Evolutionary conservation across 2,113 vertebrate genomes (phyloP).

Genomic region (Phaethon lepturus): DNA sequence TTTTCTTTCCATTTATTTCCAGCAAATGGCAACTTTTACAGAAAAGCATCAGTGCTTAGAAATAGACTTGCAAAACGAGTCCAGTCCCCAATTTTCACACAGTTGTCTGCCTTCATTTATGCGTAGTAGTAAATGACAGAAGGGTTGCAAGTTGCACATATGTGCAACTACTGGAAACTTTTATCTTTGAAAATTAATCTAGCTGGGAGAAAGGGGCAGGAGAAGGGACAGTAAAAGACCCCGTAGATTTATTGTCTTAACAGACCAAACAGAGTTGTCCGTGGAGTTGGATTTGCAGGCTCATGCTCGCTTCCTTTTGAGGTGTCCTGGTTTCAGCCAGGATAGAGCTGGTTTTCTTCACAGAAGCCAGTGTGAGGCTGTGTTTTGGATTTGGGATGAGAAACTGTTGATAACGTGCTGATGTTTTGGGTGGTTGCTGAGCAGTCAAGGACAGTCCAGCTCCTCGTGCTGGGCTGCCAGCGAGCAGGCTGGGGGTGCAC

Average conservation of each 20-base stretch:
- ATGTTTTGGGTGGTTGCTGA: no score
- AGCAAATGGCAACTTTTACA: neutral
- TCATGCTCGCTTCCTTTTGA: fast-evolving
- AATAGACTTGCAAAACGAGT: neutral
- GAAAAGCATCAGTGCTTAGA: neutral
- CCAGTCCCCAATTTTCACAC: neutral
- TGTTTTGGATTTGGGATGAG: no score
- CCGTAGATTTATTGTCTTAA: neutral
- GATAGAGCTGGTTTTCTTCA: no score
- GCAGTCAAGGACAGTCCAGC: no score
- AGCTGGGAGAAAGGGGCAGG: neutral
- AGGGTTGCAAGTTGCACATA: neutral
- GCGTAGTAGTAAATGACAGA: neutral
- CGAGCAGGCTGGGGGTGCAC: no score
- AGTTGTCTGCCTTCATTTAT: neutral
- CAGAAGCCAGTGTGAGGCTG: no score
- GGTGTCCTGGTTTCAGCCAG: no score
- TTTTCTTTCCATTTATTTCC: neutral
- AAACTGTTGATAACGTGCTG: no score
- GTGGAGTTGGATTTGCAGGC: neutral
- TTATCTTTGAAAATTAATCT: neutral
- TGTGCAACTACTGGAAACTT: neutral
- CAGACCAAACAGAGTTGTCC: neutral
- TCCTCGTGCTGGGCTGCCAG: no score
- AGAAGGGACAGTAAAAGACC: neutral